These are phyloP conservation scores for Drosophila micromelanica DNA, from an alignment of 1,140 invertebrate species.

Conservation along the genomic window DNA sequence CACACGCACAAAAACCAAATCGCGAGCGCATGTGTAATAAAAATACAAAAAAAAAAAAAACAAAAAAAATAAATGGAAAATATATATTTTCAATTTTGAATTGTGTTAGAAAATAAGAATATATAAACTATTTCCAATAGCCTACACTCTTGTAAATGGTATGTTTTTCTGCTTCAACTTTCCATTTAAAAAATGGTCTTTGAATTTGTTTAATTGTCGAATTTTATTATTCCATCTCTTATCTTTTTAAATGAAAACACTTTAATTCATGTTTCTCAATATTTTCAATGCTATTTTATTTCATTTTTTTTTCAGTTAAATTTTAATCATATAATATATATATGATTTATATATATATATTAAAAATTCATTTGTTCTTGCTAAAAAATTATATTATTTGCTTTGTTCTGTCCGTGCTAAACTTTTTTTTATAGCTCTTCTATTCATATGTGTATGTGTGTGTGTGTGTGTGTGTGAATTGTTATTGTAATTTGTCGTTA, in stretches of 20 bases:
- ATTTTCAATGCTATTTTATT: constrained; percentile 47
- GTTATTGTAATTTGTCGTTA: constrained; percentile 63
- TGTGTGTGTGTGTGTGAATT: constrained; percentile 20
- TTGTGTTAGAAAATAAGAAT: background rate
- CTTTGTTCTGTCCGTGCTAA: constrained; percentile 40
- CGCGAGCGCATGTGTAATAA: constrained; percentile 59
- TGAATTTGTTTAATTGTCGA: too few relatives aligned
- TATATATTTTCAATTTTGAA: constrained; percentile 8
- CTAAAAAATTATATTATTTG: constrained; percentile 60
- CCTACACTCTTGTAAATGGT: background rate
- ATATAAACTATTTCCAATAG: background rate
- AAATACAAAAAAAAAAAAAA: constrained; percentile 23
- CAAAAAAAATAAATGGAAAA: constrained; percentile 4
- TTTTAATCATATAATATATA: constrained; percentile 15
- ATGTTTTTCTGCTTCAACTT: background rate
- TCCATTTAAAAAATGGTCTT: too few relatives aligned
- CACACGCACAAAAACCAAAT: constrained; percentile 17
- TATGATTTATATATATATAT: constrained; percentile 13
- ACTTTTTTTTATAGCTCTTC: constrained; percentile 32
- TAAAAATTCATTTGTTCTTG: constrained; percentile 46
- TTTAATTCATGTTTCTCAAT: constrained; percentile 34
- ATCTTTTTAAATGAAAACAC: constrained; percentile 15
- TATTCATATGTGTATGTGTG: constrained; percentile 23
- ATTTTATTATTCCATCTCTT: background rate
- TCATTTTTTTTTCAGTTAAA: constrained; percentile 43